Conservation (phyloP, 2,888 invertebrate species). For the Cephus rjabovi region DNA sequence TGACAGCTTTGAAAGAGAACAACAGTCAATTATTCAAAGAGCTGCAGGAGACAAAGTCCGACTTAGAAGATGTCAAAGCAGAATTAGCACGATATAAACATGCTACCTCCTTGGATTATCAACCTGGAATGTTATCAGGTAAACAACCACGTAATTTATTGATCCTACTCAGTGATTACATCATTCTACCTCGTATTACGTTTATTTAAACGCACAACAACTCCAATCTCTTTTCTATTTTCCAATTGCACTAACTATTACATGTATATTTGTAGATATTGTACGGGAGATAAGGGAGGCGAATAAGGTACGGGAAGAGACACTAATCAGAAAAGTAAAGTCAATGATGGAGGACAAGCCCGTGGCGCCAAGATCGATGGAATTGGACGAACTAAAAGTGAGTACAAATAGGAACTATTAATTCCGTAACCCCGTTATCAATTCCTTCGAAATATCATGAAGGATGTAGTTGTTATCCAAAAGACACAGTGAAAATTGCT, state of each 20-base stretch:
- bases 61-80: constrained; percentile 61
- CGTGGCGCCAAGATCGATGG: constrained; percentile 39
- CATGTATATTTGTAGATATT: constrained; percentile 47
- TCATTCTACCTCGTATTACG: neutral
- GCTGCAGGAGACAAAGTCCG: constrained; percentile 79
- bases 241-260: neutral
- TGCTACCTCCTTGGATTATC: constrained; percentile 53
- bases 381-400: constrained; percentile 56
- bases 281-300: constrained; percentile 64
- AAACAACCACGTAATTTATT: constrained; percentile 17
- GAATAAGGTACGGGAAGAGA: constrained; percentile 58
- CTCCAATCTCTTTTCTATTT: neutral
- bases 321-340: constrained; percentile 56
- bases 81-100: constrained; percentile 55
- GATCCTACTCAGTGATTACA: neutral
- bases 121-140: constrained; percentile 65
- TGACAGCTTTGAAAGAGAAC: constrained; percentile 73
- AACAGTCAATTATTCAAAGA: constrained; percentile 82
- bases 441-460: neutral
- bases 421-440: neutral
- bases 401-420: constrained; percentile 15
- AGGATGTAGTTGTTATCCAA: neutral
- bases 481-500: neutral
- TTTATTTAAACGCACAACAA: neutral
- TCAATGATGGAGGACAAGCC: constrained; percentile 53